Conservation (phyloP, 2,113 vertebrate genomes). For the Cacatua alba region DNA sequence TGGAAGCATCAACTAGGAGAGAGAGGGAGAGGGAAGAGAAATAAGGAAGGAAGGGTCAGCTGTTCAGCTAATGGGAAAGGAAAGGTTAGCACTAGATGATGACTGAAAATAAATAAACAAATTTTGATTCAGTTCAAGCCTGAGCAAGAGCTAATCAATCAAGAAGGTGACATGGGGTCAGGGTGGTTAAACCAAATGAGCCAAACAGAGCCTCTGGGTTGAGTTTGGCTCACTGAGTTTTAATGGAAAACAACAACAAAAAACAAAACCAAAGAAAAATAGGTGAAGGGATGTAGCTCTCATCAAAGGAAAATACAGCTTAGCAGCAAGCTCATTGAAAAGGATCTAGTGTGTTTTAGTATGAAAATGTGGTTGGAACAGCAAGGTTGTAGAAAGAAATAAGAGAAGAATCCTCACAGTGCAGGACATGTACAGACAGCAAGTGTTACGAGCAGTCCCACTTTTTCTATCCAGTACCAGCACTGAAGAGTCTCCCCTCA, state of each 20-base stretch:
- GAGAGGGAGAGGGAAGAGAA: conserved; percentile 74
- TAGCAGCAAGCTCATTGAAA: conserved; percentile 4
- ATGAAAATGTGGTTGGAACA: not conserved
- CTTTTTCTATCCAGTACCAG: not conserved
- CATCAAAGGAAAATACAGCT: conserved; percentile 33
- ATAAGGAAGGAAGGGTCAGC: conserved; percentile 71
- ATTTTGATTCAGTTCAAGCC: conserved; percentile 42
- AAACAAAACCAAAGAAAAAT: not conserved
- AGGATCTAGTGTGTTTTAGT: not conserved
- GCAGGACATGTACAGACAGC: not conserved
- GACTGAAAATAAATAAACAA: conserved; percentile 32
- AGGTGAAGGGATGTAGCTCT: not conserved
- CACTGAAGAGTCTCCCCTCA: not conserved
- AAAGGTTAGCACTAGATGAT: conserved; percentile 37
- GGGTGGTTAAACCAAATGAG: conserved; percentile 20
- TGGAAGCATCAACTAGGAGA: conserved; percentile 83
- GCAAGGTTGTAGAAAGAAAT: not conserved
- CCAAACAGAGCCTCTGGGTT: conserved; percentile 29
- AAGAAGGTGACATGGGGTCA: conserved; percentile 23
- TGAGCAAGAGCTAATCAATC: conserved; percentile 52
- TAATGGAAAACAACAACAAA: not conserved
- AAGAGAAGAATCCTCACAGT: not conserved
- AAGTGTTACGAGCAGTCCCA: not conserved
- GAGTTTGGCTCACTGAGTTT: conserved; percentile 48
- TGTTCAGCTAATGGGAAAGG: conserved; percentile 46